Conservation (phyloP, 2,888 invertebrate genomes). For the Diploptera punctata region DNA sequence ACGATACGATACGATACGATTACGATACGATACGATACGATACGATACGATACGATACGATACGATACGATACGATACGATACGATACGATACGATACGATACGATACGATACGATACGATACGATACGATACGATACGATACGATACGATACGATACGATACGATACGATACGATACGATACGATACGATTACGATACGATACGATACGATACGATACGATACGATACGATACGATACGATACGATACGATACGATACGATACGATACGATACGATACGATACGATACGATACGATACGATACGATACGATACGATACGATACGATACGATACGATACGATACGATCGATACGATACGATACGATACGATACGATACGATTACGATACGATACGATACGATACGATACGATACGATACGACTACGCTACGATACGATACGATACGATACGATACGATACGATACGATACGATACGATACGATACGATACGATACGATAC, state of each 20-base stretch:
- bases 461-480: too few relatives aligned
- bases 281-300: constrained; percentile 12
- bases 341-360: too few relatives aligned
- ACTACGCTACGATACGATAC: too few relatives aligned
- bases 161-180: not conserved
- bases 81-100: constrained; percentile 1
- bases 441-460: too few relatives aligned
- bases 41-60: not conserved
- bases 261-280: constrained; percentile 12
- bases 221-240: constrained; percentile 14
- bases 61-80: constrained; percentile 3
- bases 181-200: too few relatives aligned
- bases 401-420: not conserved
- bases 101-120: too few relatives aligned
- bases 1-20: too few relatives aligned
- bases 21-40: not conserved
- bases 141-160: constrained; percentile 1
- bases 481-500: too few relatives aligned
- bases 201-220: constrained; percentile 15
- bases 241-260: constrained; percentile 10
- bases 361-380: too few relatives aligned
- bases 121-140: constrained; percentile 5
- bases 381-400: not conserved
- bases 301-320: constrained; percentile 10
- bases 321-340: constrained; percentile 12